Base-by-base conservation (phyloP, 2,888 invertebrate species). In the Aphodius sticticus region DNA sequence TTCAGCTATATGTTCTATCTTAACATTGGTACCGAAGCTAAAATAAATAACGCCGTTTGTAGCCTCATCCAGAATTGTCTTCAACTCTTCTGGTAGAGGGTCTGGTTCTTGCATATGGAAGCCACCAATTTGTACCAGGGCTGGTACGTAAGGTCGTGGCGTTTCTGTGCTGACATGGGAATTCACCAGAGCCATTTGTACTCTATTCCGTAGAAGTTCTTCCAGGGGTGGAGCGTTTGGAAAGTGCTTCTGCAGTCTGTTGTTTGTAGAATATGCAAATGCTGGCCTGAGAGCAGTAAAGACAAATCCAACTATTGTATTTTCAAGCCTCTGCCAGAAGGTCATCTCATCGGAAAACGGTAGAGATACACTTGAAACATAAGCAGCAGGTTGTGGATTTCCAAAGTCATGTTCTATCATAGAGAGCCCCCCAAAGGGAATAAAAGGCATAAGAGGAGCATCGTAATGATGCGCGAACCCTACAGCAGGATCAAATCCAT, bases 111-210 rank as follows among this genome's bases (percentile, higher is more conserved):
- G 81, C 6, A 86, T 79, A 79, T 87, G 86, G 72, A 84, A 85
- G 6, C 87, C 87, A n/a, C 85, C 87, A 16, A 87, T 84, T 70
- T 85, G 84, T 14, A 87, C 84, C 69, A 86, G 83, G 79, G 85
- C 86, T 1, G 87, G 87, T 6, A 86, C 77, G 69, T 84, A 82
- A 0, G 87, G 86, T 78, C 85, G 82, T 6, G 85, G 84, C 16
- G 82, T 80, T 82, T 86, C 85, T 6, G 85, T 84, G 76, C 85
- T 82, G 69, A 83, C 82, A 83, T 87, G 86, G 0, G 84, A 82
- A 82, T 85, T 86, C 0, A 84, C 78, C 6, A 87, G 78, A 12
- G 83, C 78, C 7, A 87, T 76, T 15, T 86, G 84, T 5, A 85
- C 81, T 75, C 84, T 83, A 9, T 78, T 53, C n/a, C n/a, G n/a